Conservation (phyloP, 1,140 invertebrate species). For the fruit fly (Drosophila melanogaster) region Release_6_plus_ISO1_MT NT_033779.5:53001-53500, state of each 20-base stretch:
- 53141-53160: conserved; percentile 27
- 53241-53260: conserved; percentile 16
- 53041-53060: background rate
- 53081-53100: conserved; percentile 4
- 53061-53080: conserved; percentile 19
- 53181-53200: conserved; percentile 18
- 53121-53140: conserved; percentile 10
- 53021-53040: conserved; percentile 7
- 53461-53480: background rate
- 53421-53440: conserved; percentile 2
- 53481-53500: background rate
- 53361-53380: conserved; percentile 16
- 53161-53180: conserved; percentile 7
- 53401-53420: conserved; percentile 26
- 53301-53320: conserved; percentile 57
- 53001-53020: background rate
- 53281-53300: conserved; percentile 44
- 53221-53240: conserved; percentile 27
- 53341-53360: conserved; percentile 46
- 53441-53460: background rate
- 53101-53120: conserved; percentile 7
- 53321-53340: conserved; percentile 33
- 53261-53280: conserved; percentile 30
- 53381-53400: conserved; percentile 34
- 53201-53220: background rate